Evolutionary conservation across 2,888 invertebrate genomes (phyloP), one percentile per base, ranked within the genome.

Genomic region (Patella caerulea): DNA sequence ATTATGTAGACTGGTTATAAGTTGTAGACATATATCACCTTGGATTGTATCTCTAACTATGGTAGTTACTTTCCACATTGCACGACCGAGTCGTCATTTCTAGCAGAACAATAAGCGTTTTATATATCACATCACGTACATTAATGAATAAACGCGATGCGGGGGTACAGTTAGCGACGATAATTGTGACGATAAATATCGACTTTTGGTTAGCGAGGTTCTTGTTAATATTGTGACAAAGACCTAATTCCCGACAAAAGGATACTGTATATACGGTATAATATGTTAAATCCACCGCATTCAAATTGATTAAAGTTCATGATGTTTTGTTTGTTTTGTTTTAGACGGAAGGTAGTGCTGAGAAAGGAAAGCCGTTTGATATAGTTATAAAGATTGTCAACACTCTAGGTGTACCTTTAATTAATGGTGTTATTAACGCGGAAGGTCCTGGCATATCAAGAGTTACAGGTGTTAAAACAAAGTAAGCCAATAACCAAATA

Each of bases 401-500:
- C 78, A 87, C 88, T 9, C 83, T 91, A 55, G 81, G 83, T 2
- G 86, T 88, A 9, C 88, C 87, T 7, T 85, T 91, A 15, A 87
- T 88, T 45, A 83, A 83, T 11, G 89, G 88, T 11, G 84, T 85
- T 73, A 84, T 91, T 65, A 85, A 87, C 78, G 82, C 90, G 34
- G 90, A 90, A 75, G 90, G 88, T 1, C 88, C 90, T 9, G 90
- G 90, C 7, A 86, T 90, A 79, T 86, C 84, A 65, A 79, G 87
- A 29, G 80, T 84, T 9, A 78, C 84, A 34, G 79, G 85, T 34
- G 79, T 89, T n/a, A 89, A 89, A 81, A 83, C 88, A 73, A 88
- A 88, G 89, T 89, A 82, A 83, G 89, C 78, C 45, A 45, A 45
- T 34, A 45, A 9, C 45, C 45, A 9, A 34, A 34, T 34, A 5